phyloP scores from a whole-genome alignment of 2,888 invertebrate genomes.

The Meta bourneti region DNA sequence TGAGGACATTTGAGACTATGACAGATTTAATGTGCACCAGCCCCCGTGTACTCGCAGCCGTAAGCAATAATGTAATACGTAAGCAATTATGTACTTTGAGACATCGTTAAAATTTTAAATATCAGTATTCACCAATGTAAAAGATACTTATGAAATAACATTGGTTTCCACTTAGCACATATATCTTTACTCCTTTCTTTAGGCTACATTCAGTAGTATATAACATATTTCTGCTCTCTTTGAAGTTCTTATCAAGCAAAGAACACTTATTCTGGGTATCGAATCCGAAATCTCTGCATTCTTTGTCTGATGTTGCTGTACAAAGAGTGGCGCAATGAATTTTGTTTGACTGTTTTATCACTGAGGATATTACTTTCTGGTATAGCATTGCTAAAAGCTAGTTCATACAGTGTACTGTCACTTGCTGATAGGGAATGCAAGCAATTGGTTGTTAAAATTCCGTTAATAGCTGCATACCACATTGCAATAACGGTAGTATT shows the following conservation, averaged over 20 bases:
- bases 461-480: too few species aligned
- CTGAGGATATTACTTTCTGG: neutral
- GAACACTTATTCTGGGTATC: neutral
- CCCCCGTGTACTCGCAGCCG: too few species aligned
- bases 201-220: neutral
- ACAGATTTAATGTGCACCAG: too few species aligned
- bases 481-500: too few species aligned
- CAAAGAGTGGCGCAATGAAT: conserved; percentile 43
- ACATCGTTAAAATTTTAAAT: too few species aligned
- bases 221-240: conserved; percentile 6
- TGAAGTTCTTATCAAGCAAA: conserved; percentile 6
- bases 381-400: neutral
- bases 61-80: too few species aligned
- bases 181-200: conserved; percentile 5
- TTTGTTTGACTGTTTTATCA: neutral
- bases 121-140: too few species aligned
- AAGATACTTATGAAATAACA: neutral
- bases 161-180: conserved; percentile 12
- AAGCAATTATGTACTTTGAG: too few species aligned
- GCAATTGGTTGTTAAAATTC: too few species aligned
- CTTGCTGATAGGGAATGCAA: too few species aligned
- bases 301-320: conserved; percentile 3
- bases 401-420: too few species aligned
- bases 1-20: too few species aligned
- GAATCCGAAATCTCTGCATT: conserved; percentile 32